Conservation (phyloP, 2,113 vertebrate species). For the Dipodomys merriami region DNA sequence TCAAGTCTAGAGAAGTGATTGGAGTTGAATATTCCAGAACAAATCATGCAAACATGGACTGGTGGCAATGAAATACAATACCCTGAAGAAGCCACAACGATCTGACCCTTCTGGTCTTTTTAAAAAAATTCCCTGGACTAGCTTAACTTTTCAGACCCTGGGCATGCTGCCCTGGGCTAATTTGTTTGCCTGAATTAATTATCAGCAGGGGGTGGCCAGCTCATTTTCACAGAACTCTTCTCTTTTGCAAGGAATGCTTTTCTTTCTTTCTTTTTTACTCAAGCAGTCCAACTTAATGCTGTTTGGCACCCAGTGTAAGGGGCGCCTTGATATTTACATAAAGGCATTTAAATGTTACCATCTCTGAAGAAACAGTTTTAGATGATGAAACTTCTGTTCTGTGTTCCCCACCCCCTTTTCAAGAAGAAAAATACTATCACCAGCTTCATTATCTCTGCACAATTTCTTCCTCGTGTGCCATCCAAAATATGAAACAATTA, state of each 20-base stretch:
- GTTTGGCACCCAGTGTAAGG: conserved; percentile 40
- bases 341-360: conserved; percentile 62
- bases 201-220: conserved; percentile 31
- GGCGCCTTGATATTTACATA: conserved; percentile 58
- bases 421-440: conserved; percentile 45
- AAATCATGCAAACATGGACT: too few relatives aligned
- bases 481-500: conserved; percentile 50
- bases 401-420: background rate
- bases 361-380: conserved; percentile 60
- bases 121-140: background rate
- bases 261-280: conserved; percentile 2
- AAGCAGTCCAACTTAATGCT: background rate
- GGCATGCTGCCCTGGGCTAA: conserved; percentile 49
- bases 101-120: background rate
- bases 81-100: background rate
- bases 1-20: background rate
- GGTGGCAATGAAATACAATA: background rate
- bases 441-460: conserved; percentile 57
- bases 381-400: conserved; percentile 56
- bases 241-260: conserved; percentile 56
- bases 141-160: conserved; percentile 42
- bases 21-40: background rate
- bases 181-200: conserved; percentile 72
- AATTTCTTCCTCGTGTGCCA: conserved; percentile 54
- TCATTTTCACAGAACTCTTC: conserved; percentile 57